Evolutionary conservation across 2,888 invertebrate species (phyloP).

Genomic region (Agonum fuliginosum): DNA sequence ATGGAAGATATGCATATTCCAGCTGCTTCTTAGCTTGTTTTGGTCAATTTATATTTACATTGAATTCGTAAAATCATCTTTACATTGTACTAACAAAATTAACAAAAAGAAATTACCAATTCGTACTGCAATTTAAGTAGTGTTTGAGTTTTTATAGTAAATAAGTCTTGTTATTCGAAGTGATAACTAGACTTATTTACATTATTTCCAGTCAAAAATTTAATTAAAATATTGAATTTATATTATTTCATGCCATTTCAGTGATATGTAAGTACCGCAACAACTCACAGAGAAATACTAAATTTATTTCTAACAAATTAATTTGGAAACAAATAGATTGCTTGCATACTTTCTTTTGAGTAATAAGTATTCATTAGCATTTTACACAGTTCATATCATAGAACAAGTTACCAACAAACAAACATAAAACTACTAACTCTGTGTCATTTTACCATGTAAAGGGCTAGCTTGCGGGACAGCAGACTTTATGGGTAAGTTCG

Average conservation of each 20-base stretch:
- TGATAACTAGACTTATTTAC: constrained; percentile 40
- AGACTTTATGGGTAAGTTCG: constrained; percentile 87
- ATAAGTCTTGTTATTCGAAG: constrained; percentile 34
- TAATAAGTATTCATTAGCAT: constrained; percentile 25
- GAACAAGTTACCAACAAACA: neutral
- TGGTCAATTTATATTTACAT: too few relatives aligned
- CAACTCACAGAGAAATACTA: constrained; percentile 34
- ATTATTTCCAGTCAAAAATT: constrained; percentile 26
- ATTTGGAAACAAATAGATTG: constrained; percentile 33
- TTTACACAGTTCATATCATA: constrained; percentile 28
- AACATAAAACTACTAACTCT: constrained; percentile 16
- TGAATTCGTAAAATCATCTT: too few relatives aligned
- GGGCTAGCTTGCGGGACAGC: constrained; percentile 93
- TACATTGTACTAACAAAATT: too few relatives aligned
- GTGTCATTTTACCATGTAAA: constrained; percentile 69
- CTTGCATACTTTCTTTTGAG: constrained; percentile 27
- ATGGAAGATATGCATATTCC: too few relatives aligned
- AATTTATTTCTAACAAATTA: constrained; percentile 21
- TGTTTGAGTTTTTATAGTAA: constrained; percentile 1
- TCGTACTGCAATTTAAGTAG: constrained; percentile 5
- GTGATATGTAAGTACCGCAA: constrained; percentile 56
- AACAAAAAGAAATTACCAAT: too few relatives aligned
- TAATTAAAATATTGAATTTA: constrained; percentile 45
- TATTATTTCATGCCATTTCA: constrained; percentile 57
- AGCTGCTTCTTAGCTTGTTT: too few relatives aligned